These are phyloP conservation scores for Stramonita haemastoma DNA, from an alignment of 2,888 invertebrate genomes.

Conservation along the genomic window DNA sequence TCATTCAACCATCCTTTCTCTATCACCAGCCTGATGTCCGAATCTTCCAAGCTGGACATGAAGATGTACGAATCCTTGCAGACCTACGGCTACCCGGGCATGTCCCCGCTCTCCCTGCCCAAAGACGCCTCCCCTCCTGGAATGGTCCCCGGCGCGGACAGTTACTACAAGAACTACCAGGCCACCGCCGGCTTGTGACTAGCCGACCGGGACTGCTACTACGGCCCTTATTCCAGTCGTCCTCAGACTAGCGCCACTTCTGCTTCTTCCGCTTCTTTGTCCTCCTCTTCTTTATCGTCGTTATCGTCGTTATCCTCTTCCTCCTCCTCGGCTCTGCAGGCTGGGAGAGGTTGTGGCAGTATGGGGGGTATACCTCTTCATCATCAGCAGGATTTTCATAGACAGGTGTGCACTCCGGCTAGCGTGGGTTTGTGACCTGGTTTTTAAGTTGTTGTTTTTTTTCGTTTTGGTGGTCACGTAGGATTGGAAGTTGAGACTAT, in stretches of 20 bases:
- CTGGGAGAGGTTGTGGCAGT: neutral
- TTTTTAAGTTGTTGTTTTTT: too few relatives aligned
- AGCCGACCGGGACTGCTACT: conserved; percentile 30
- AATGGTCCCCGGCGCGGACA: conserved; percentile 52
- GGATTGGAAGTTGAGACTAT: too few relatives aligned
- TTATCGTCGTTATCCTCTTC: too few relatives aligned
- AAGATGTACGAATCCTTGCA: conserved; percentile 87
- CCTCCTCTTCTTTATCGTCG: too few relatives aligned
- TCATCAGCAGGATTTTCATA: conserved; percentile 9
- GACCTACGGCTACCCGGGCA: conserved; percentile 66
- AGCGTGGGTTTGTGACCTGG: neutral
- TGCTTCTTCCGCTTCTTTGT: too few relatives aligned
- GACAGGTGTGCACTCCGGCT: neutral
- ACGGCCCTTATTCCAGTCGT: neutral
- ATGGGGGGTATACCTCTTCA: neutral
- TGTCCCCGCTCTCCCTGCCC: conserved; percentile 57
- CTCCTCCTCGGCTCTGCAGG: neutral
- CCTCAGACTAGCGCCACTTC: neutral
- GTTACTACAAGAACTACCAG: conserved; percentile 69
- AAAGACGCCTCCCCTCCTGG: conserved; percentile 58
- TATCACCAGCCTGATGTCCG: conserved; percentile 91
- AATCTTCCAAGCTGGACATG: conserved; percentile 89
- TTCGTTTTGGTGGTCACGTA: too few relatives aligned
- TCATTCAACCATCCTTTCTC: conserved; percentile 91
- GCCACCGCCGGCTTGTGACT: conserved; percentile 69